phyloP scores from a whole-genome alignment of 92 coral and sea anemone genomes.

The Phenganax subtilis region DNA sequence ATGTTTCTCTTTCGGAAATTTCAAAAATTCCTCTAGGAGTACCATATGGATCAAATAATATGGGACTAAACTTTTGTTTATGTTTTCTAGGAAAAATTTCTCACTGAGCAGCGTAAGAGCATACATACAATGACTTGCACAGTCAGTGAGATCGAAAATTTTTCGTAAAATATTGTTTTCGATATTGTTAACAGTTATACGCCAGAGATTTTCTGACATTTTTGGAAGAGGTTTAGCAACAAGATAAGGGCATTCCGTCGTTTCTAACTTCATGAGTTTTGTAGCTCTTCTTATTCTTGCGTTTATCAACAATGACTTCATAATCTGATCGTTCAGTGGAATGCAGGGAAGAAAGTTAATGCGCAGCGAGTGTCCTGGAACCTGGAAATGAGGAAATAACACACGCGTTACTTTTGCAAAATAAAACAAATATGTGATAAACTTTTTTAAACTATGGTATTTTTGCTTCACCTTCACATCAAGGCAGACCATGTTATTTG shows the following conservation, averaged over 20 bases:
- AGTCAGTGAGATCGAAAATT: background rate
- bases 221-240: slow-evolving; percentile 22
- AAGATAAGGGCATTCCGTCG: slow-evolving; percentile 18
- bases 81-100: background rate
- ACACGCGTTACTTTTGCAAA: too few relatives aligned
- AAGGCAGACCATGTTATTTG: background rate
- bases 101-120: slow-evolving; percentile 19
- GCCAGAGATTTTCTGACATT: slow-evolving; percentile 28
- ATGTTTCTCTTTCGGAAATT: slow-evolving; percentile 43
- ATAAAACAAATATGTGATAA: too few relatives aligned
- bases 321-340: background rate
- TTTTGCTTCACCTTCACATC: slow-evolving; percentile 11
- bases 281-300: background rate
- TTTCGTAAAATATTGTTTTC: background rate
- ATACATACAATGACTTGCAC: slow-evolving; percentile 5
- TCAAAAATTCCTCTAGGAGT: slow-evolving; percentile 47
- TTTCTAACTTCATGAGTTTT: slow-evolving; percentile 13
- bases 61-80: background rate
- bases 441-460: background rate
- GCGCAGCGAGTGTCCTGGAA: background rate
- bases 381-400: background rate
- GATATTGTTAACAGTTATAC: slow-evolving; percentile 20
- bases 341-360: slow-evolving; percentile 18
- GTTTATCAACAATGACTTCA: background rate
- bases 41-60: slow-evolving; percentile 10